Base-by-base conservation (phyloP, 2,888 invertebrate species). In the Sepioteuthis lessoniana region DNA sequence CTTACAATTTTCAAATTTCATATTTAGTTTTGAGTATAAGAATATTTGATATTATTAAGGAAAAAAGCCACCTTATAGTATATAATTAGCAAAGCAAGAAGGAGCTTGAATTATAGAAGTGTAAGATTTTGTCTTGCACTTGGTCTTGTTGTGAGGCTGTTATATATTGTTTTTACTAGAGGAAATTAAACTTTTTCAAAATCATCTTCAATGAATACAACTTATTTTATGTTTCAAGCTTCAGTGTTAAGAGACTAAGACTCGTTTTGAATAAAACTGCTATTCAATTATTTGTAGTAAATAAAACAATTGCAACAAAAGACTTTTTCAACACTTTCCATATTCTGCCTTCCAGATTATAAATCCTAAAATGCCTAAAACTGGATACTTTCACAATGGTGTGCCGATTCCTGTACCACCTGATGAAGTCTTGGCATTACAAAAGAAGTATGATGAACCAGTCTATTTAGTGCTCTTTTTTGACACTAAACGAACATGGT, bases 371-470 rank as follows among this genome's bases (percentile, higher is more conserved):
- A 99, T 99, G 97, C 99, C 99, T 1, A 98, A 98, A 97, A 99
- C 98, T 94, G 98, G 98, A 8, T 98, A 98, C 97, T 98, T 98
- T 93, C 98, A 99, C 97, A 99, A 99, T 97, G 99, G 99, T 50
- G 99, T 99, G 0, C 99, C 99, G 0, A 98, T 99, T 95, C 99
- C 99, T 0, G 98, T 98, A 0, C 99, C 99, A 8, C 99, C 99
- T 0, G 98, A 98, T 95, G 99, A 99, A 97, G 99, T 99, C 0
- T 97, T 99, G 50, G 98, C 98, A 55, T 97, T 99, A 93, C 97
- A 96, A 95, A 96, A 98, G 95, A 98, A 98, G 97, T 98, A 98
- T 97, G 98, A 98, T 8, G 98, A 98, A 95, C 98, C 98, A 8
- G 98, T 99, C 28, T 99, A 98, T 97, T 98, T 99, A 93, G 99